These are phyloP conservation scores for Caenorhabditis imperialis DNA, from an alignment of 2,888 invertebrate species.

Conservation along the genomic window DNA sequence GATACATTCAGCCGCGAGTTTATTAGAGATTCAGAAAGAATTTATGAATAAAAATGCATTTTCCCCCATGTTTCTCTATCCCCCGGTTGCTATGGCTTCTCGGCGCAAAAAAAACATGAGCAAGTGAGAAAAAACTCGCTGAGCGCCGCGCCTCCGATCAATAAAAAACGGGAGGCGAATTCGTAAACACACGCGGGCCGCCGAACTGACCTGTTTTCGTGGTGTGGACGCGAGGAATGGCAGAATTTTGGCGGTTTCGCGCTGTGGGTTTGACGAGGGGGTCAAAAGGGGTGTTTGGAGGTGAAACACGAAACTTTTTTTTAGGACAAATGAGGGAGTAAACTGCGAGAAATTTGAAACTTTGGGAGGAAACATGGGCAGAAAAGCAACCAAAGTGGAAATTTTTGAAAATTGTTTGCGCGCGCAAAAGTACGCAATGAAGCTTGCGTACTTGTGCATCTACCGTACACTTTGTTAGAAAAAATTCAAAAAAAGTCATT, in stretches of 20 bases:
- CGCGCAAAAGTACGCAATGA: too few species aligned
- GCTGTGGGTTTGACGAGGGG: too few species aligned
- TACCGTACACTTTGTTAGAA: too few species aligned
- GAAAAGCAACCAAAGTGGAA: too few species aligned
- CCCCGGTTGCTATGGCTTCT: conserved; percentile 29
- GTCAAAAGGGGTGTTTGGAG: too few species aligned
- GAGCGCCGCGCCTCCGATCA: conserved; percentile 10
- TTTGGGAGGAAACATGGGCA: too few species aligned
- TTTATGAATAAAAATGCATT: background rate
- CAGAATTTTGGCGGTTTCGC: conserved; percentile 20
- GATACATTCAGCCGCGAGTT: conserved; percentile 14
- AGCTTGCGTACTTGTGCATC: too few species aligned
- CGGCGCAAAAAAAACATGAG: background rate
- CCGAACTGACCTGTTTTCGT: conserved; percentile 21
- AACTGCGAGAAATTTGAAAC: too few species aligned
- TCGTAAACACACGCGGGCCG: conserved; percentile 4
- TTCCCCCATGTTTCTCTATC: background rate
- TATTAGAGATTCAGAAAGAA: background rate
- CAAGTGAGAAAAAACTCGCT: background rate
- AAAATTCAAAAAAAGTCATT: too few species aligned
- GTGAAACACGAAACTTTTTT: too few species aligned
- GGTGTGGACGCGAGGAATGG: conserved; percentile 18
- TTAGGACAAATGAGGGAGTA: too few species aligned
- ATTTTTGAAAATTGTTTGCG: too few species aligned
- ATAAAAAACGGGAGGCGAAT: conserved; percentile 11